These are phyloP conservation scores for Gorsachius magnificus DNA, from an alignment of 2,797 vertebrate genomes.

Conservation along the genomic window DNA sequence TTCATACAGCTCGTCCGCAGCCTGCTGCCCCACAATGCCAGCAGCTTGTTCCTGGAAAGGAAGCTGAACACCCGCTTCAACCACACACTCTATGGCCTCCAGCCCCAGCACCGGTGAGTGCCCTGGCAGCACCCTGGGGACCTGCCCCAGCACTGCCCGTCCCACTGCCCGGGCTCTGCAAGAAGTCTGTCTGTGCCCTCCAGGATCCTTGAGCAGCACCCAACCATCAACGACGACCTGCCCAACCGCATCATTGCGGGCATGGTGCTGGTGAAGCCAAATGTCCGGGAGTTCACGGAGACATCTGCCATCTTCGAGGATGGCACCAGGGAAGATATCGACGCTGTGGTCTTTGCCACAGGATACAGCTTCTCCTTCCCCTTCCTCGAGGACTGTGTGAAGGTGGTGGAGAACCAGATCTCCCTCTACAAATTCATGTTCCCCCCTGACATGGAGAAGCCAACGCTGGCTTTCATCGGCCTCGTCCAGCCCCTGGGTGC, in stretches of 20 bases:
- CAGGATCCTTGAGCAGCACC: constrained; percentile 76
- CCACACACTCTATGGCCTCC: not conserved
- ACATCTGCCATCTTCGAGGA: constrained; percentile 82
- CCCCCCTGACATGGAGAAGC: constrained; percentile 69
- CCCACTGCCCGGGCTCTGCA: not conserved
- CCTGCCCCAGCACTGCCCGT: too few relatives aligned
- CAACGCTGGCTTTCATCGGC: not conserved
- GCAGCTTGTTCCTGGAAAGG: not conserved
- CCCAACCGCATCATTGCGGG: constrained; percentile 82
- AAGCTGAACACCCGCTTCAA: not conserved
- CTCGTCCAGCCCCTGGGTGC: not conserved
- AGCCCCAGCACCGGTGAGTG: not conserved
- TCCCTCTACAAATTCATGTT: constrained; percentile 83
- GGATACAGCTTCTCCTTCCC: constrained; percentile 85
- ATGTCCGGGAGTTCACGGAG: constrained; percentile 78
- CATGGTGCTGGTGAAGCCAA: constrained; percentile 79
- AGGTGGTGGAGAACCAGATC: constrained; percentile 72
- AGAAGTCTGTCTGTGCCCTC: not conserved
- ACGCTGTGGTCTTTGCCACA: constrained; percentile 82
- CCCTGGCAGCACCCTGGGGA: fast-evolving
- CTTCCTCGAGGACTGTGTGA: constrained; percentile 78
- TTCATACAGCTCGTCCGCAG: fast-evolving
- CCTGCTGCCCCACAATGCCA: not conserved
- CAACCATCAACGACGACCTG: constrained; percentile 83
- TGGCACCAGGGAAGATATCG: constrained; percentile 78